These are phyloP conservation scores for Remorina albescens DNA, from an alignment of 2,797 vertebrate genomes.

Conservation along the genomic window DNA sequence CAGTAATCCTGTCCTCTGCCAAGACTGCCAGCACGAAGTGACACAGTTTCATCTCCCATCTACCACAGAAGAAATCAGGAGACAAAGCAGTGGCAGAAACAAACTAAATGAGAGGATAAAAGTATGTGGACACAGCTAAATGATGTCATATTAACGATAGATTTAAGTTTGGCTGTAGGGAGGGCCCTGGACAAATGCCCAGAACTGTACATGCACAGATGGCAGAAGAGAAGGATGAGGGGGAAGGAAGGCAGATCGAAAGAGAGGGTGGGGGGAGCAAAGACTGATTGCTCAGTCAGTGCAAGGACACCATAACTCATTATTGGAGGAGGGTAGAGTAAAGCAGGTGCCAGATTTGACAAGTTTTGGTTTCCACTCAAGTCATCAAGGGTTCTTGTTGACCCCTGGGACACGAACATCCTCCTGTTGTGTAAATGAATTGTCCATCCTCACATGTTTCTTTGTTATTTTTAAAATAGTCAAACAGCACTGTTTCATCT, in stretches of 20 bases:
- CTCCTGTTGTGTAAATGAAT: constrained; percentile 13
- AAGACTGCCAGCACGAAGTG: constrained; percentile 25
- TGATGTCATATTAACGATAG: constrained; percentile 28
- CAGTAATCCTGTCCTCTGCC: constrained; percentile 44
- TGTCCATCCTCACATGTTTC: neutral
- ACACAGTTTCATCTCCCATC: constrained; percentile 37
- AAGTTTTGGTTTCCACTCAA: constrained; percentile 13
- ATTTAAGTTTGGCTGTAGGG: constrained; percentile 31
- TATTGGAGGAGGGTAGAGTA: constrained; percentile 3
- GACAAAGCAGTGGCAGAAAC: neutral
- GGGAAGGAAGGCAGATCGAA: constrained; percentile 21
- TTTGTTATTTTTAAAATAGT: constrained; percentile 4
- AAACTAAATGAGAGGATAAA: neutral
- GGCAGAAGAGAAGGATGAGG: constrained; percentile 3
- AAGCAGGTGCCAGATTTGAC: constrained; percentile 29
- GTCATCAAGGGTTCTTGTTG: constrained; percentile 3
- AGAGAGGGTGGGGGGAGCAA: constrained; percentile 32
- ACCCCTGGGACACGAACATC: constrained; percentile 9
- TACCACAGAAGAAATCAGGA: neutral
- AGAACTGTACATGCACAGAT: constrained; percentile 53
- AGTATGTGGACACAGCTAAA: constrained; percentile 17
- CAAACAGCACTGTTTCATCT: neutral
- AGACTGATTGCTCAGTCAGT: constrained; percentile 48
- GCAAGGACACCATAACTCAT: constrained; percentile 39
- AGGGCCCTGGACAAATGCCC: constrained; percentile 55